Base-by-base conservation (phyloP, 2,888 invertebrate genomes). In the Scaptomyza reducta region DNA sequence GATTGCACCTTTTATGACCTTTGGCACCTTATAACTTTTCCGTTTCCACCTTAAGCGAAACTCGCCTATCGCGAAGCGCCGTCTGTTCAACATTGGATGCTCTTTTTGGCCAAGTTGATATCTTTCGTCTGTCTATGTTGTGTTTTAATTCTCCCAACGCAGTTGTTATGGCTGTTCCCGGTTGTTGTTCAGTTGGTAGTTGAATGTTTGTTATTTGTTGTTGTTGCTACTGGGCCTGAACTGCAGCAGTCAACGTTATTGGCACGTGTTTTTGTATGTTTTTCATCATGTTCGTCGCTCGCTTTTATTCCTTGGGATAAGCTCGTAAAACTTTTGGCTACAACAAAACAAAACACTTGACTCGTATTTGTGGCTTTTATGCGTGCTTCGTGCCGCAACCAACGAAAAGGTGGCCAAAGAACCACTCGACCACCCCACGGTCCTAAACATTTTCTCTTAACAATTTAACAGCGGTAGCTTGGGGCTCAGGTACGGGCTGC, bases 1-100 rank as follows among this genome's bases (percentile, higher is more conserved):
- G 88, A 87, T 87, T 77, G 86, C 87, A 81, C 68, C 87, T 86
- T 83, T 87, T 85, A 86, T 74, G 79, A 75, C 87, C 79, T 79
- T 87, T 87, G 86, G 79, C 85, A 85, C 87, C 87, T 87, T 87
- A 77, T 85, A 85, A 87, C 7, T 27, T 27, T 27, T 27, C 22
- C 5, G 16, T 61, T 40, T 40, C 57, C 47, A 46, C 74, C 68
- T 65, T 47, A 60, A 60, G 49, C 33, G 16, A 13, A 38, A 33
- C 41, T 2, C 25, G 61, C 57, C 62, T 59, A 53, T 58, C 61
- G 53, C 56, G 25, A 45, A 3, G 31, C 27, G 49, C 47, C 56
- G 53, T 38, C 67, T 51, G 58, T 35, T 46, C 40, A 44, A 22
- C 29, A n/a, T 49, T 29, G 27, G 46, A n/a, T 62, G 47, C 70